These are phyloP conservation scores for Podocnemis expansa DNA, from an alignment of 2,113 vertebrate species.

Conservation along the genomic window DNA sequence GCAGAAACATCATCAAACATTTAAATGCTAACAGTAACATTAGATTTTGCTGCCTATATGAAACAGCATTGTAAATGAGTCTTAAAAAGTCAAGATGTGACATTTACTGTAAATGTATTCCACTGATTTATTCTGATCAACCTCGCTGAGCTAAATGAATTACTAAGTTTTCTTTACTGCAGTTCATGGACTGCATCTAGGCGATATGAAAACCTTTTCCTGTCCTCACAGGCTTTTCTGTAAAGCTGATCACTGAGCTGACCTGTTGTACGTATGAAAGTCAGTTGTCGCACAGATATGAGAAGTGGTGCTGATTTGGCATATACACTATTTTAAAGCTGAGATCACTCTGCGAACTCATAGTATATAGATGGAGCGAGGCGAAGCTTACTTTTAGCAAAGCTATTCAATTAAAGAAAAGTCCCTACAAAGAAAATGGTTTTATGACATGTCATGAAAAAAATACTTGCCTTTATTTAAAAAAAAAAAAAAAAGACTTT, in stretches of 20 bases:
- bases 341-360: neutral
- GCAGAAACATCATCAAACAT: neutral
- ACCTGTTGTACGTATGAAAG: neutral
- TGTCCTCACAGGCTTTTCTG: neutral
- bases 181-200: neutral
- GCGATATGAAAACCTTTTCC: neutral
- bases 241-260: neutral
- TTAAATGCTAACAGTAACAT: conserved; percentile 8
- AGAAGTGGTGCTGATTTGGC: conserved; percentile 8
- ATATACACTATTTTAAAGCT: neutral
- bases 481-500: conserved; percentile 70
- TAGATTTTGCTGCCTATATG: neutral
- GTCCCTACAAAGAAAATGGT: conserved; percentile 64
- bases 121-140: conserved; percentile 3
- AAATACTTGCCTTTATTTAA: conserved; percentile 72
- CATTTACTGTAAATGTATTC: neutral
- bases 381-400: conserved; percentile 42
- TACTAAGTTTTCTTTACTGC: neutral
- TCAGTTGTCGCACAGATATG: neutral
- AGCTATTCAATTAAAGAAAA: conserved; percentile 75
- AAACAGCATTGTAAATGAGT: conserved; percentile 25
- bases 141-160: neutral
- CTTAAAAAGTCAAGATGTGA: conserved; percentile 6
- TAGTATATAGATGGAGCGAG: conserved; percentile 4
- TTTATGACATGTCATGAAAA: conserved; percentile 61